phyloP scores from a whole-genome alignment of 2,797 vertebrate genomes.

The Yasuhikotakia modesta region DNA sequence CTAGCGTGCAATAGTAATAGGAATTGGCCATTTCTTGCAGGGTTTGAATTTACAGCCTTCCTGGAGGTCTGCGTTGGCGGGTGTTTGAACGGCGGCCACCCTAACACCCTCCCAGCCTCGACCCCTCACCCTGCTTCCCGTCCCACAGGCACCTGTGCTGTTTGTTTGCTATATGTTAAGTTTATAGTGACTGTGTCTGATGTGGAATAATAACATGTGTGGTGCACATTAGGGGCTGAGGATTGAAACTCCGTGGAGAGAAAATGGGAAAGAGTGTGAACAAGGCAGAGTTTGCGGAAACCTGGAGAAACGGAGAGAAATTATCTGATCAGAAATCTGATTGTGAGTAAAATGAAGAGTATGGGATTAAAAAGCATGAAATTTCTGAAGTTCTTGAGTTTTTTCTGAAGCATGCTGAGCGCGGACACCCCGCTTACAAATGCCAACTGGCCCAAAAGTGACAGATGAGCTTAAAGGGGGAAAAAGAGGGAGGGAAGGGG shows the following conservation, averaged over 20 bases:
- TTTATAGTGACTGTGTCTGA: constrained; percentile 74
- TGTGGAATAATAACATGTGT: constrained; percentile 67
- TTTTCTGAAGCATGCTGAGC: constrained; percentile 55
- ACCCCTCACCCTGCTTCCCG: constrained; percentile 50
- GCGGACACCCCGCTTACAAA: constrained; percentile 37
- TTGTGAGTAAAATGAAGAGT: constrained; percentile 27
- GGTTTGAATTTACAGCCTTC: constrained; percentile 53
- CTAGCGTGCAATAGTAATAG: not conserved
- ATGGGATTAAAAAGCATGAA: not conserved
- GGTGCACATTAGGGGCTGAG: constrained; percentile 66
- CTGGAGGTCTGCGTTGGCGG: constrained; percentile 27
- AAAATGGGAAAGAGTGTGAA: constrained; percentile 19
- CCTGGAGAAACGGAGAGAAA: constrained; percentile 11
- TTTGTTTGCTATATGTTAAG: constrained; percentile 77
- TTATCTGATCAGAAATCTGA: constrained; percentile 20
- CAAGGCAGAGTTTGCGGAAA: constrained; percentile 2
- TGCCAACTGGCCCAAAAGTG: constrained; percentile 49
- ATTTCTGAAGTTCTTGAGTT: constrained; percentile 11
- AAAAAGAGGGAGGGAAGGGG: constrained; percentile 49
- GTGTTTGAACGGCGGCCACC: constrained; percentile 33
- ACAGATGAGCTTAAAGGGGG: constrained; percentile 17
- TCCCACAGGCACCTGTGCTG: constrained; percentile 69
- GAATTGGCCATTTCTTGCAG: not conserved
- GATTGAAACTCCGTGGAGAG: constrained; percentile 48
- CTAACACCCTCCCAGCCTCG: constrained; percentile 43